phyloP scores from a whole-genome alignment of 1,140 invertebrate species.

The Neodiprion lecontei region DNA sequence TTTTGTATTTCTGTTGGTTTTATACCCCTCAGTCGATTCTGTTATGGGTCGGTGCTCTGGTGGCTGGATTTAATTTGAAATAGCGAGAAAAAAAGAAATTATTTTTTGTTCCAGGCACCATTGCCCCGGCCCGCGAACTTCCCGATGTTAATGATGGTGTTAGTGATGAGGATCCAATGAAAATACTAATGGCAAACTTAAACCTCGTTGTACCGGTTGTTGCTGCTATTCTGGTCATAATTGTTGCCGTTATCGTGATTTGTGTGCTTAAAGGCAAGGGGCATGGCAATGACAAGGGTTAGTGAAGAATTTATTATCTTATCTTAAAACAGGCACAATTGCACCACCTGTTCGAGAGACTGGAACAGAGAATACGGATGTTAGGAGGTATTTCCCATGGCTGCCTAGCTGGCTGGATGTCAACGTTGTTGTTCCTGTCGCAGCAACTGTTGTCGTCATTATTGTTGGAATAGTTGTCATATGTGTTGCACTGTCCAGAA shows the following conservation, averaged over 20 bases:
- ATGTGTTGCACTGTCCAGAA: constrained; percentile 81
- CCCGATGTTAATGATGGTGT: constrained; percentile 70
- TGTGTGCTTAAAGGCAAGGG: constrained; percentile 85
- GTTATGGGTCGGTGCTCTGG: constrained; percentile 57
- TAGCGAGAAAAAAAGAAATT: constrained; percentile 21
- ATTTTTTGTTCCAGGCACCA: constrained; percentile 85
- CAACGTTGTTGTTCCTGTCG: constrained; percentile 83
- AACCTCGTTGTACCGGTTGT: constrained; percentile 94
- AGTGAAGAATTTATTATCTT: constrained; percentile 37
- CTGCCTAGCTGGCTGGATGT: constrained; percentile 85
- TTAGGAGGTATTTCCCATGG: constrained; percentile 76
- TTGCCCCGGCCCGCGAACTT: constrained; percentile 87
- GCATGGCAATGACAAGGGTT: constrained; percentile 82
- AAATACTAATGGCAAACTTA: constrained; percentile 84
- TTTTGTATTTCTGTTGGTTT: too few species aligned
- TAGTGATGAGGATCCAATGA: constrained; percentile 78
- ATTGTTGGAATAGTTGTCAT: constrained; percentile 88
- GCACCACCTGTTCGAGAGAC: constrained; percentile 75
- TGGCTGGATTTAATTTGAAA: constrained; percentile 42
- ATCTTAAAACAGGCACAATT: constrained; percentile 71
- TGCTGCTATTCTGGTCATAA: constrained; percentile 88
- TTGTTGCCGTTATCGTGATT: constrained; percentile 89
- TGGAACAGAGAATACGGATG: constrained; percentile 63
- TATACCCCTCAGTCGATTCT: neutral
- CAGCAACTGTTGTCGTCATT: constrained; percentile 85